Percentiles rank a stretch among this genome's conserved stretches.
These are phyloP conservation scores for Chamaetylas fuelleborni DNA, from an alignment of 2,113 vertebrate species.

Conservation along the genomic window DNA sequence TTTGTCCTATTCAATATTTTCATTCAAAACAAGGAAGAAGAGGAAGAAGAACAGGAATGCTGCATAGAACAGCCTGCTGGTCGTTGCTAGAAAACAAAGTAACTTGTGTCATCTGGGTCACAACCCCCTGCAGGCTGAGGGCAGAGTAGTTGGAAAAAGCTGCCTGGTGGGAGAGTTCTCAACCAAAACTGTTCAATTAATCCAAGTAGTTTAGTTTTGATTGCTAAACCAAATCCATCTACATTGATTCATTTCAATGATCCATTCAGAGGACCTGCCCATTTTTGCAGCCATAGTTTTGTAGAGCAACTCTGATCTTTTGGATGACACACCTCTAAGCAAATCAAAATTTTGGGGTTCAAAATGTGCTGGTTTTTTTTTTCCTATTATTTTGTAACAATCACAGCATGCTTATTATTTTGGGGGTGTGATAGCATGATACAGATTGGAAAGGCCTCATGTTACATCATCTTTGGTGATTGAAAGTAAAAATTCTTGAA, in stretches of 20 bases:
- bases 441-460: neutral
- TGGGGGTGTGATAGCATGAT: neutral
- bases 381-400: neutral
- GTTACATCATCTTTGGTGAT: slow-evolving; percentile 23
- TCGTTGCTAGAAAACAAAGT: neutral
- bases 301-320: neutral
- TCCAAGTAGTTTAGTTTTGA: neutral
- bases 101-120: neutral
- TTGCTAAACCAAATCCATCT: neutral
- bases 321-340: neutral
- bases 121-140: neutral
- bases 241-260: neutral
- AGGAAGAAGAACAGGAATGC: neutral
- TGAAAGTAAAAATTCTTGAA: slow-evolving; percentile 45
- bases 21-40: neutral
- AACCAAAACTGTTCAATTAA: neutral
- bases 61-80: neutral
- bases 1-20: neutral
- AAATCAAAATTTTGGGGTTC: neutral
- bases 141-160: neutral
- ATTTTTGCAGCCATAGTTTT: neutral
- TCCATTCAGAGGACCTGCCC: neutral
- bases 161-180: neutral
- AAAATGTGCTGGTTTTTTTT: neutral
- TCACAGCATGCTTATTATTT: neutral